A percentile compares a stretch with the other conserved stretches of the same genome.
These are phyloP conservation scores for Holothuria scabra DNA, from an alignment of 53 echinoderm and acorn worm genomes.

Conservation along the genomic window DNA sequence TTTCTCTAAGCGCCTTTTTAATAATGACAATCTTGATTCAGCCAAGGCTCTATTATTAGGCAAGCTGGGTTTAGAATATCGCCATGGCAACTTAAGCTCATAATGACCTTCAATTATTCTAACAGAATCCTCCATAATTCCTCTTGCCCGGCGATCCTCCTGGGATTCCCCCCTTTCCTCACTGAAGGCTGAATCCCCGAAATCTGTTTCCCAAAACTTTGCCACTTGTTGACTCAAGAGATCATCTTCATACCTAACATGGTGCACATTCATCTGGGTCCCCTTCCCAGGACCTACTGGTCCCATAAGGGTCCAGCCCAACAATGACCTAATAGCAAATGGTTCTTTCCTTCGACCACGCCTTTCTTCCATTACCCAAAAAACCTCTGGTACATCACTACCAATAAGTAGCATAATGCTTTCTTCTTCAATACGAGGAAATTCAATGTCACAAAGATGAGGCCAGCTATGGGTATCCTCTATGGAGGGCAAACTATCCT, in stretches of 20 bases:
- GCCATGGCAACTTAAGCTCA: slow-evolving; percentile 63
- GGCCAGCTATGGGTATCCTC: slow-evolving; percentile 47
- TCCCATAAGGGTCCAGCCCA: slow-evolving; percentile 51
- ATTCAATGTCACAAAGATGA: slow-evolving; percentile 44
- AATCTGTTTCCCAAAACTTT: slow-evolving; percentile 17
- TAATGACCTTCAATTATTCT: slow-evolving; percentile 56
- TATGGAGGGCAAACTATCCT: slow-evolving; percentile 12
- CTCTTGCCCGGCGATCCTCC: slow-evolving; percentile 58
- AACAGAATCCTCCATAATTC: slow-evolving; percentile 50
- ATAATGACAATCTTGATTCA: slow-evolving; percentile 40
- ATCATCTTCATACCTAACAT: not conserved
- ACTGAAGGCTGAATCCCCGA: not conserved
- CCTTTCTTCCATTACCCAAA: slow-evolving; percentile 52
- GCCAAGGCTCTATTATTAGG: slow-evolving; percentile 51
- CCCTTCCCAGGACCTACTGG: not conserved
- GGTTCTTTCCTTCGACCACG: slow-evolving; percentile 53
- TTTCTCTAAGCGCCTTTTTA: slow-evolving; percentile 55
- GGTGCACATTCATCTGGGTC: not conserved
- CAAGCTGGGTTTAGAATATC: slow-evolving; percentile 29
- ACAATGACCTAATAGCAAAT: slow-evolving; percentile 31
- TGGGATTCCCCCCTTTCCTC: slow-evolving; percentile 46
- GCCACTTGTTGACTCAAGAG: not conserved
- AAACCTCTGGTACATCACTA: slow-evolving; percentile 45
- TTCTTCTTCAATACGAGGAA: slow-evolving; percentile 26
- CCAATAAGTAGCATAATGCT: slow-evolving; percentile 48